Evolutionary conservation across 23 tunicate genomes (phyloP).

Genomic region (Trididemnum nubilum): DNA sequence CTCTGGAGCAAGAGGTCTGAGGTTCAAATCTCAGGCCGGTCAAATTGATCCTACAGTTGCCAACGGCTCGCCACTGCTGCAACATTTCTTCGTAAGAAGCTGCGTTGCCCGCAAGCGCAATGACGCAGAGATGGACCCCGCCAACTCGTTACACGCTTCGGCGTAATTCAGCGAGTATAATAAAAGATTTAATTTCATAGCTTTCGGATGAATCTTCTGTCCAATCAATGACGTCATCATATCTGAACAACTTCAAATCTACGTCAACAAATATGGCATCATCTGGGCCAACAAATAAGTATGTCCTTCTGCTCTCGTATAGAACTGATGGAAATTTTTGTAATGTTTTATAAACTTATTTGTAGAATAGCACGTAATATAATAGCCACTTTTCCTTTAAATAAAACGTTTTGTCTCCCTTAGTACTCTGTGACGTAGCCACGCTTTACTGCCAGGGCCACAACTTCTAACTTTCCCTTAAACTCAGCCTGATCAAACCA

Average conservation of each 20-base stretch:
- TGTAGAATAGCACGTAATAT: too few species aligned
- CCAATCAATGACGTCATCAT: not conserved
- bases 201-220: not conserved
- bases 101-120: not conserved
- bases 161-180: not conserved
- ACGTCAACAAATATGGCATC: too few species aligned
- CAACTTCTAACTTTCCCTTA: too few species aligned
- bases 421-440: too few species aligned
- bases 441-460: too few species aligned
- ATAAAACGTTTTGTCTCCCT: too few species aligned
- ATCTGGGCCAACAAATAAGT: too few species aligned
- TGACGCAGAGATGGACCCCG: not conserved
- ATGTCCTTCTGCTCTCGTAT: too few species aligned
- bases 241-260: not conserved
- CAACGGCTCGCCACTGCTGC: not conserved
- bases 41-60: not conserved
- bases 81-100: not conserved
- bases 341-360: too few species aligned
- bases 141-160: slow-evolving; percentile 3
- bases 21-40: not conserved
- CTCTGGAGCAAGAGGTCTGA: not conserved
- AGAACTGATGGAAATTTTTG: too few species aligned
- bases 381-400: too few species aligned
- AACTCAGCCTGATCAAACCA: too few species aligned
- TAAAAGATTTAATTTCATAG: not conserved